These are phyloP conservation scores for Lasiurus borealis DNA, from an alignment of 2,113 vertebrate genomes.

Conservation along the genomic window DNA sequence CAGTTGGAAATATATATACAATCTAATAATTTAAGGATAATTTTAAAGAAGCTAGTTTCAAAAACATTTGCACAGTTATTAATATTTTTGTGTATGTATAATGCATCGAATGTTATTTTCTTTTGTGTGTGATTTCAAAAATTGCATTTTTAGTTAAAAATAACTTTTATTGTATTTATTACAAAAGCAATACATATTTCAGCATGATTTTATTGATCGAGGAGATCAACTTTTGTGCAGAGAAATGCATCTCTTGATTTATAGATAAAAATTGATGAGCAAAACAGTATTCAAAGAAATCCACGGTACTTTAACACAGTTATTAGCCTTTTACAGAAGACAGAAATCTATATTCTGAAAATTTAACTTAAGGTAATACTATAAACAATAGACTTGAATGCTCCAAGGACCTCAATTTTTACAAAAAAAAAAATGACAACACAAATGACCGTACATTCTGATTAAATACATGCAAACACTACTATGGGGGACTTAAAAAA, in stretches of 20 bases:
- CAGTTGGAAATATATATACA: neutral
- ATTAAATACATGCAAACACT: slow-evolving; percentile 70
- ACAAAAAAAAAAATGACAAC: neutral
- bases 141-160: slow-evolving; percentile 68
- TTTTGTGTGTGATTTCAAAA: slow-evolving; percentile 44
- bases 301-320: neutral
- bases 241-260: slow-evolving; percentile 65
- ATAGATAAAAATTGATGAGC: slow-evolving; percentile 58
- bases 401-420: slow-evolving; percentile 34
- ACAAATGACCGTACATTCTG: slow-evolving; percentile 52
- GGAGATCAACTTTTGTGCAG: slow-evolving; percentile 57
- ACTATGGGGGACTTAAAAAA: slow-evolving; percentile 20
- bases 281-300: slow-evolving; percentile 38
- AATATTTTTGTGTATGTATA: neutral
- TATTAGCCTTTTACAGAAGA: slow-evolving; percentile 52
- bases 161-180: slow-evolving; percentile 71
- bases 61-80: slow-evolving; percentile 20
- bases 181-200: slow-evolving; percentile 66
- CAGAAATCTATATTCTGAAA: neutral
- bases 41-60: slow-evolving; percentile 53
- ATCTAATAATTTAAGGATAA: slow-evolving; percentile 20
- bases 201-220: slow-evolving; percentile 72
- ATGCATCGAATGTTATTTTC: neutral
- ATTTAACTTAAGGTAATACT: slow-evolving; percentile 52
- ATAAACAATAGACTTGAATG: slow-evolving; percentile 27